Evolutionary conservation across 1,140 invertebrate species (phyloP), one percentile per base, ranked within the genome.

Genomic region (Lordiphosa clarofinis): DNA sequence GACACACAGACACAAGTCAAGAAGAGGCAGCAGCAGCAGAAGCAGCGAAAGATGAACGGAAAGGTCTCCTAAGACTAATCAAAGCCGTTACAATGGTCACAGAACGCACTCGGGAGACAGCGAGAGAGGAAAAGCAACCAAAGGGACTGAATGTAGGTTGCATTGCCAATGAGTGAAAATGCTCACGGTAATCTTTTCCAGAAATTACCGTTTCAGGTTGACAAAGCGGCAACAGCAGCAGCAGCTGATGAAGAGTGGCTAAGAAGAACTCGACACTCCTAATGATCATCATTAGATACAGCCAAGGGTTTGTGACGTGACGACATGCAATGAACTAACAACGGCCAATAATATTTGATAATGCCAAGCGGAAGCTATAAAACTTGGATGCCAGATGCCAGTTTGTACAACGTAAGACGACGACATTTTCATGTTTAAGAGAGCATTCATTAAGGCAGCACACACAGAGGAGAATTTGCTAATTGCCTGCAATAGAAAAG

Each of bases 281-380:
- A 86, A 84, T 84, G 69, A 86, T 84, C 73, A 78, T 84, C 79
- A 84, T 84, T 78, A 78, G 78, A 76, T 65, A 31, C 24, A 50
- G 55, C 78, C 75, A 84, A 84, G 78, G 78, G 78, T 73, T 75
- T 74, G 52, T 82, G 59, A 78, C 78, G 78, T 82, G 78, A 73
- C 78, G 66, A 84, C 78, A 82, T 82, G 78, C 78, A 76, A 82
- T 84, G 39, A 36, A 39, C 38, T 52, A 44, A 61, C 47, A 69
- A 56, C 56, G 44, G 4, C 47, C 73, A 84, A 82, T 84, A 82
- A 84, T 82, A 84, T 84, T 84, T 84, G 78, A 84, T 84, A 84
- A 84, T 84, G 73, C 48, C 73, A 84, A 84, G 78, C 78, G 78
- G 78, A 84, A 84, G 73, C 78, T 60, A 71, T 84, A 84, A 78